These are phyloP conservation scores for Oxyura jamaicensis DNA, from an alignment of 2,113 vertebrate genomes.

Conservation along the genomic window DNA sequence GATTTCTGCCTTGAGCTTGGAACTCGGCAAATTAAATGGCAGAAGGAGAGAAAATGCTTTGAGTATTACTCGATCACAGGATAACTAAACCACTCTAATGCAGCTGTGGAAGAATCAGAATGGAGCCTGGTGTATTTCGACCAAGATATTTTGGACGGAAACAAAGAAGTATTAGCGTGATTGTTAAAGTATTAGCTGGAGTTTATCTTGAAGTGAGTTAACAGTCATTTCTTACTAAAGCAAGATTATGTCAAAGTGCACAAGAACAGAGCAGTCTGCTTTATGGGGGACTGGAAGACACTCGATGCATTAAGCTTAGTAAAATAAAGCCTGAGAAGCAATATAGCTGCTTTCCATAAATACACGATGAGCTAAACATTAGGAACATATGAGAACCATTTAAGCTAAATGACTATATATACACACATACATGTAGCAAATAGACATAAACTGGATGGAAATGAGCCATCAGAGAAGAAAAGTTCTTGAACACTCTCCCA, in stretches of 20 bases:
- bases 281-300: not conserved
- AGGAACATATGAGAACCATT: constrained; percentile 33
- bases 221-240: not conserved
- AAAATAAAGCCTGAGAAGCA: constrained; percentile 17
- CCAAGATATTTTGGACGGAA: not conserved
- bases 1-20: not conserved
- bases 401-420: not conserved
- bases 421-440: not conserved
- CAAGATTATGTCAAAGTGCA: not conserved
- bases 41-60: not conserved
- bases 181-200: not conserved
- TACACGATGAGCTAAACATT: not conserved
- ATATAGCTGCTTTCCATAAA: constrained; percentile 16
- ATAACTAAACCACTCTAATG: not conserved
- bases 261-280: not conserved
- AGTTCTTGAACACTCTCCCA: not conserved
- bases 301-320: not conserved
- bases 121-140: not conserved
- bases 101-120: not conserved
- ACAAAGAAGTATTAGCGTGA: not conserved
- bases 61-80: not conserved
- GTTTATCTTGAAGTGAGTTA: not conserved
- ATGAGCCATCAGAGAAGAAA: not conserved
- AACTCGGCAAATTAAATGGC: not conserved
- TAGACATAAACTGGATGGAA: not conserved